phyloP scores from a whole-genome alignment of 1,140 invertebrate species.

The Saxidomus purpurata region DNA sequence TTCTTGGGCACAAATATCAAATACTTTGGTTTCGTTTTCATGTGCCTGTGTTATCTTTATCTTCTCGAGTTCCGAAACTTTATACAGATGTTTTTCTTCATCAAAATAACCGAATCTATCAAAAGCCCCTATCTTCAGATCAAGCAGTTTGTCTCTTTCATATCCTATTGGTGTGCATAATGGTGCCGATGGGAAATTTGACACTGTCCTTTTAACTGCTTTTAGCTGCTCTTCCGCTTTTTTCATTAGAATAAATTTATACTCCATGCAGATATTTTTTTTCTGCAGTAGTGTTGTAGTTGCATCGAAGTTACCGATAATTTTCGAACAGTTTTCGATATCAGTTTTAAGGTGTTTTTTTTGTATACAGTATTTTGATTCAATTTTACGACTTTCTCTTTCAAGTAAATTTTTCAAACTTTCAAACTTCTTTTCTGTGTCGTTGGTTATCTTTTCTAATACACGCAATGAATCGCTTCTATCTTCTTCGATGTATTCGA shows the following conservation, averaged over 20 bases:
- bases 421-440: background rate
- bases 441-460: background rate
- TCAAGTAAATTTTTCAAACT: background rate
- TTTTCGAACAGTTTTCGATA: background rate
- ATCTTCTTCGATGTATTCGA: background rate
- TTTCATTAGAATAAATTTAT: background rate
- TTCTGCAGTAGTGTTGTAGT: background rate
- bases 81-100: background rate
- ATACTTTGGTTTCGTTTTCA: background rate
- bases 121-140: background rate
- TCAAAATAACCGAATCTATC: background rate
- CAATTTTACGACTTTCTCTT: background rate
- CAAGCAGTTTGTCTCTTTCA: background rate
- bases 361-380: background rate
- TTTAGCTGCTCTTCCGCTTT: background rate
- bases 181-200: background rate
- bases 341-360: background rate
- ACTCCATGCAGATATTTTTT: background rate
- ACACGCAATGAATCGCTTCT: background rate
- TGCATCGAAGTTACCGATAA: background rate
- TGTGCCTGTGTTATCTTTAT: background rate
- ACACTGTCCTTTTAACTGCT: background rate
- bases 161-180: background rate
- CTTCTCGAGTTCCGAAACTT: background rate
- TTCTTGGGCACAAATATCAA: background rate